Conservation (phyloP, 2,888 invertebrate genomes). For the Cerastis rubricosa region DNA sequence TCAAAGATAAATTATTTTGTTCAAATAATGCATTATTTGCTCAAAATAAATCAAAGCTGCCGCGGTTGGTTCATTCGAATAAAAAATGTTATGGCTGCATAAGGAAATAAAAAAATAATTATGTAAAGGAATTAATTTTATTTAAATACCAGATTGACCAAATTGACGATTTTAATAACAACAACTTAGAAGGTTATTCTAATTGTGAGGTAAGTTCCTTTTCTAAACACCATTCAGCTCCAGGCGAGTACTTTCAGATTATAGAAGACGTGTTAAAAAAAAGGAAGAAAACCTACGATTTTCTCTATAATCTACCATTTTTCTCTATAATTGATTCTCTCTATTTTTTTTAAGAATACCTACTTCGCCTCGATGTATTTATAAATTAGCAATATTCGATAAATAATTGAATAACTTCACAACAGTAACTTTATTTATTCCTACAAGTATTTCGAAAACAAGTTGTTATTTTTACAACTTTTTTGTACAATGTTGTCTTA, state of each 20-base stretch:
- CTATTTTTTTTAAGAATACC: background rate
- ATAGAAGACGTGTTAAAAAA: background rate
- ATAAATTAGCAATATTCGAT: background rate
- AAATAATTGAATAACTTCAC: background rate
- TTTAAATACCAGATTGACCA: background rate
- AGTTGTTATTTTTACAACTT: too few species aligned
- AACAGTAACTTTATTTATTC: background rate
- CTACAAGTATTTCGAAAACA: background rate
- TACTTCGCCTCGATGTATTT: background rate
- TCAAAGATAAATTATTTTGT: conserved; percentile 69
- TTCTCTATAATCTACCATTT: background rate
- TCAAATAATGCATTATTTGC: conserved; percentile 21
- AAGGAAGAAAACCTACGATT: background rate
- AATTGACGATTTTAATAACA: background rate
- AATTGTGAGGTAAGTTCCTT: background rate
- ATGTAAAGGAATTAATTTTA: background rate
- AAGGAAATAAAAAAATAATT: conserved; percentile 50
- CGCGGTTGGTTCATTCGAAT: conserved; percentile 61
- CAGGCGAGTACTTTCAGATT: background rate
- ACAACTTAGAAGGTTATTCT: background rate
- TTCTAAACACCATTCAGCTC: background rate
- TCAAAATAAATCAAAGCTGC: conserved; percentile 56
- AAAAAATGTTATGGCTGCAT: conserved; percentile 73
- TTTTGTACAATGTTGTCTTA: too few species aligned
- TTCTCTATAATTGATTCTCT: conserved; percentile 9